Evolutionary conservation across 2,113 vertebrate species (phyloP), one percentile per base, ranked within the genome.

Genomic region (Trematomus loennbergii): DNA sequence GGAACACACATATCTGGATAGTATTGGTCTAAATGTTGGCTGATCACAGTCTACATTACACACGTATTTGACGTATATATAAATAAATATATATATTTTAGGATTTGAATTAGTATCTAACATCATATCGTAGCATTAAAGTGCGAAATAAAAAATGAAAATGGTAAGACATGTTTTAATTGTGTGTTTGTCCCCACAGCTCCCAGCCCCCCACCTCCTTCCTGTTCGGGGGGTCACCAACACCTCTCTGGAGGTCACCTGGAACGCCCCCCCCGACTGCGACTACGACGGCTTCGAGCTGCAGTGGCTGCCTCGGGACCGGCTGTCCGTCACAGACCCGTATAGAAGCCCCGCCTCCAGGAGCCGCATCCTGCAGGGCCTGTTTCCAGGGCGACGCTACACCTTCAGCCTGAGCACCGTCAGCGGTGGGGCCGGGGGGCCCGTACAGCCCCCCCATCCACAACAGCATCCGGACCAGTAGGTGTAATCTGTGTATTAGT

Each of bases 261-360:
- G 98, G 98, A 92, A 85, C 16, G 94, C 93, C 7, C 98, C 98
- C 2, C 89, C 94, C 0, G 94, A 93, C 52, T 97, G 96, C 1
- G 97, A 98, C 91, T 99, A 96, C 3, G 96, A 97, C 0, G 97
- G 98, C 91, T 99, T 99, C 66, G 96, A 98, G 57, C 91, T 99
- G 80, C 96, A 96, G 70, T 99, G 98, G 98, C 87, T 84, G 50
- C 98, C 98, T 3, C 91, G n/a, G 71, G 98, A 99, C 81, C 80
- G 78, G 2, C 91, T 98, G 77, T 95, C 94, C 0, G 80, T 98
- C 64, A 94, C 97, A 89, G 97, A 98, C 73, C 97, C 97, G 0
- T 97, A 99, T 86, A 95, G 93, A 85, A 97, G 85, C 78, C 95
- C 91, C 45, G 85, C 72, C 0, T 88, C 93, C 0, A 69, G 87